These are phyloP conservation scores for Desoria tigrina DNA, from an alignment of 2,888 invertebrate species.

Conservation along the genomic window DNA sequence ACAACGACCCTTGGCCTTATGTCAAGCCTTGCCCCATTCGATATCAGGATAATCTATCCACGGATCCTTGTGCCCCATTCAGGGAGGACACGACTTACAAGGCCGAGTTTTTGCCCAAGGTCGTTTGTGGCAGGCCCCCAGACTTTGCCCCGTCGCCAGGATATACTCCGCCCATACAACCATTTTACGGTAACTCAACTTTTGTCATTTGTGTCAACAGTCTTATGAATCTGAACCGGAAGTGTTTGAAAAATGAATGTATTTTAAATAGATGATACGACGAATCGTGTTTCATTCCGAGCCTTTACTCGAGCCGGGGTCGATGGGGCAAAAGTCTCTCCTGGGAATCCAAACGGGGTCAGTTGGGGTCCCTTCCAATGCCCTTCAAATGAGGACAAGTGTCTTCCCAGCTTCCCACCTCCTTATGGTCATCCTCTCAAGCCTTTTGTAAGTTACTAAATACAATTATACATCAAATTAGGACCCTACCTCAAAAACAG, in stretches of 20 bases:
- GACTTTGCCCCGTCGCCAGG: constrained; percentile 35
- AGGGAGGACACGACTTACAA: constrained; percentile 47
- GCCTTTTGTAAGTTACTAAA: constrained; percentile 30
- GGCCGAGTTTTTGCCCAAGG: constrained; percentile 40
- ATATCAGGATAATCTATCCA: constrained; percentile 44
- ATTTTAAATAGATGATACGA: constrained; percentile 42
- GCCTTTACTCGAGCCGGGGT: constrained; percentile 36
- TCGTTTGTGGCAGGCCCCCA: constrained; percentile 29
- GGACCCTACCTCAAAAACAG: too few species aligned
- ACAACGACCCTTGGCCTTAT: constrained; percentile 51
- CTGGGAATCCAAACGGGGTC: constrained; percentile 50
- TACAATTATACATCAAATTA: neutral
- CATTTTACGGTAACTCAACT: constrained; percentile 40
- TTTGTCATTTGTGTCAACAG: neutral
- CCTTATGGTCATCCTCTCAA: constrained; percentile 49
- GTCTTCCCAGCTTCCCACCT: constrained; percentile 42
- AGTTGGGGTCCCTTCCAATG: constrained; percentile 46
- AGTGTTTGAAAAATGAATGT: too few species aligned
- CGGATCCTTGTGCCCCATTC: constrained; percentile 50
- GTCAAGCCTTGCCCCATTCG: constrained; percentile 39
- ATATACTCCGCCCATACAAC: constrained; percentile 34
- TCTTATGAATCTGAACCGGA: too few species aligned
- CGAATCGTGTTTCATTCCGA: constrained; percentile 40
- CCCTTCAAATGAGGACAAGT: constrained; percentile 37
- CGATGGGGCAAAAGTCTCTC: constrained; percentile 28